phyloP scores from a whole-genome alignment of 2,113 vertebrate genomes.

The Ictalurus furcatus region DNA sequence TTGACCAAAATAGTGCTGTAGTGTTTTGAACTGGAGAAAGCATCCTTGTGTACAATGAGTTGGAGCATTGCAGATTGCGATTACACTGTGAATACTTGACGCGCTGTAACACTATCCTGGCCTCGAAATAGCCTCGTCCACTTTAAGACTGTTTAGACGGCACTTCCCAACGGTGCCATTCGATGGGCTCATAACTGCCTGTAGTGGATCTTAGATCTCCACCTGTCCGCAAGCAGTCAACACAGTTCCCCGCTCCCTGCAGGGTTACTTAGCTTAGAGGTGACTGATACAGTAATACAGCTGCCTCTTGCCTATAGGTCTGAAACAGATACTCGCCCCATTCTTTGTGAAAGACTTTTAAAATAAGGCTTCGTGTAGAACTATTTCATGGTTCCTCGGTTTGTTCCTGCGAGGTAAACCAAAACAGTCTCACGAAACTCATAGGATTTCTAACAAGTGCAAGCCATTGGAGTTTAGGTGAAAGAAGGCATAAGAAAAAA shows the following conservation, averaged over 20 bases:
- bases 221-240: conserved; percentile 64
- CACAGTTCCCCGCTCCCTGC: conserved; percentile 15
- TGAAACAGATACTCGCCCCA: background rate
- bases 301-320: conserved; percentile 1
- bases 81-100: conserved; percentile 80
- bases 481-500: background rate
- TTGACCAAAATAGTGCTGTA: background rate
- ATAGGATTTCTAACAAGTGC: background rate
- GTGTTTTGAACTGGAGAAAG: background rate
- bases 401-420: background rate
- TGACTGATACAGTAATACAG: conserved; percentile 38
- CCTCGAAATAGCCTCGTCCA: conserved; percentile 77
- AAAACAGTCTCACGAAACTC: background rate
- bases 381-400: background rate
- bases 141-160: conserved; percentile 68
- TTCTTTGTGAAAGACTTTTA: background rate
- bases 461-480: background rate
- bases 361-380: background rate
- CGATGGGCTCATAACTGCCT: conserved; percentile 58
- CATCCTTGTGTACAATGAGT: conserved; percentile 14
- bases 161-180: conserved; percentile 74
- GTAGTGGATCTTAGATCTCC: conserved; percentile 60
- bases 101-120: conserved; percentile 79
- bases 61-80: conserved; percentile 65
- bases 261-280: conserved; percentile 23